These are phyloP conservation scores for Cirrhinus mrigala DNA, from an alignment of 2,797 vertebrate genomes.

Conservation along the genomic window DNA sequence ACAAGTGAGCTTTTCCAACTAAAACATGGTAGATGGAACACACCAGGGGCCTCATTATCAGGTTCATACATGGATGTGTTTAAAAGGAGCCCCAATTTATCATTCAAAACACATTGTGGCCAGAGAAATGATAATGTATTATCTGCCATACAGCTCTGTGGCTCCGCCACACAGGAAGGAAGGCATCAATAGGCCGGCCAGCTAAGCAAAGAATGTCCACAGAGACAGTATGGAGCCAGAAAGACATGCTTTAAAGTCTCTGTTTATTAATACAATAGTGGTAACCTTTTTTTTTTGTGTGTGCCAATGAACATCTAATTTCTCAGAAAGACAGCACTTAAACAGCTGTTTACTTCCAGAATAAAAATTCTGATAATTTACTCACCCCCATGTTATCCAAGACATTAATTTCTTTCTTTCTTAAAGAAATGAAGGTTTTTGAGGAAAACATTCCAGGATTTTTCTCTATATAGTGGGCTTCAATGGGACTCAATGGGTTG, in stretches of 20 bases:
- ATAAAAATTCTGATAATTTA: too few species aligned
- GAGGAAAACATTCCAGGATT: too few species aligned
- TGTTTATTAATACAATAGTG: slow-evolving; percentile 5
- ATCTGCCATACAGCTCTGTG: slow-evolving; percentile 79
- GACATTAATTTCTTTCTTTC: too few species aligned
- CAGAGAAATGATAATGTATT: slow-evolving; percentile 73
- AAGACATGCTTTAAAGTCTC: slow-evolving; percentile 14
- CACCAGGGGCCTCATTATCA: slow-evolving; percentile 74
- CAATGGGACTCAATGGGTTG: too few species aligned
- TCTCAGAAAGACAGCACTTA: neutral
- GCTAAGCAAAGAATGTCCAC: slow-evolving; percentile 66
- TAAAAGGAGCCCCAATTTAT: slow-evolving; percentile 71
- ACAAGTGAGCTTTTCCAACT: neutral
- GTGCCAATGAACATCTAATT: neutral
- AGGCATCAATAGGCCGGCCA: slow-evolving; percentile 66
- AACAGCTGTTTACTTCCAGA: too few species aligned
- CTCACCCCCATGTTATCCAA: too few species aligned
- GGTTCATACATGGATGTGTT: slow-evolving; percentile 54
- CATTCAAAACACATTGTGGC: slow-evolving; percentile 58
- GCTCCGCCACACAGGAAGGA: slow-evolving; percentile 78
- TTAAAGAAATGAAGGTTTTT: too few species aligned
- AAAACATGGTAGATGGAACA: slow-evolving; percentile 47
- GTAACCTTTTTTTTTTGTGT: neutral
- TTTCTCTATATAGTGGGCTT: too few species aligned
- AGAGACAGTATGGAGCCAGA: slow-evolving; percentile 44